Conservation (phyloP, 2,113 vertebrate genomes). For the Labrus mixtus region DNA sequence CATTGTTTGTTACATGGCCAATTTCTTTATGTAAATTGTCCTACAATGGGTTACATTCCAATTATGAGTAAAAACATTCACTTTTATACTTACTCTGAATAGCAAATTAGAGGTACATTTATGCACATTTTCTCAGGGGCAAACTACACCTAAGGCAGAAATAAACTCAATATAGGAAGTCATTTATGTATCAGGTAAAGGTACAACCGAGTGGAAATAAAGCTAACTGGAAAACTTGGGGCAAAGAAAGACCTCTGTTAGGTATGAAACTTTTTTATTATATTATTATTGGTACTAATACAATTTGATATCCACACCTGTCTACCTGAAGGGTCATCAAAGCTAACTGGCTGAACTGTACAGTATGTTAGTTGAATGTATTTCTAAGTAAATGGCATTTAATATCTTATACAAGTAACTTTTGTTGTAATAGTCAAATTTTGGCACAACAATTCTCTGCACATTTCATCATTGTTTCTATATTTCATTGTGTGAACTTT, state of each 20-base stretch:
- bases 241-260: not conserved
- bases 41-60: conserved; percentile 45
- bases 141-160: conserved; percentile 4
- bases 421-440: too few species aligned
- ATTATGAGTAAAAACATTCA: conserved; percentile 58
- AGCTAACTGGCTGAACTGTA: not conserved
- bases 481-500: too few species aligned
- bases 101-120: conserved; percentile 51
- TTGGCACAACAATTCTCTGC: too few species aligned
- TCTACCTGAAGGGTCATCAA: not conserved
- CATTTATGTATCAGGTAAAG: conserved; percentile 22
- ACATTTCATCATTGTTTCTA: too few species aligned
- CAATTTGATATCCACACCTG: not conserved
- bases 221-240: not conserved
- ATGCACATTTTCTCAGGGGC: conserved; percentile 34
- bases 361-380: too few species aligned
- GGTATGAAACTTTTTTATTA: not conserved
- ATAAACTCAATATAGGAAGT: conserved; percentile 14
- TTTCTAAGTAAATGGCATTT: too few species aligned
- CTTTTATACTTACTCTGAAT: conserved; percentile 38
- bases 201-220: not conserved
- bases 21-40: conserved; percentile 73
- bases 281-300: not conserved
- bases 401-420: too few species aligned
- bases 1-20: conserved; percentile 73